Conservation (phyloP, 2,797 vertebrate species). For the Mus spretus region DNA sequence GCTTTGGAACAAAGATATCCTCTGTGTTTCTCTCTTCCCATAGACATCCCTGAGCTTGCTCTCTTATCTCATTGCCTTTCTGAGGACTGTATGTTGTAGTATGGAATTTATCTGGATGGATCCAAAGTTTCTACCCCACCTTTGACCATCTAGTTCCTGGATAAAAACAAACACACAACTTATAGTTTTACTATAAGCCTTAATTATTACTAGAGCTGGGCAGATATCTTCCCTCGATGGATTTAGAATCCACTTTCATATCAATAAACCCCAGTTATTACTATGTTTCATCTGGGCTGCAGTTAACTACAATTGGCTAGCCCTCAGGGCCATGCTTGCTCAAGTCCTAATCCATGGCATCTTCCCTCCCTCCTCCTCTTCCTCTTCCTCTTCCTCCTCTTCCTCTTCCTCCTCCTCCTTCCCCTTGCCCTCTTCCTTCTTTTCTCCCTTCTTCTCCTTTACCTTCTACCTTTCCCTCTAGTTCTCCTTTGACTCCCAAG, state of each 20-base stretch:
- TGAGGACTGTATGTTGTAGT: not conserved
- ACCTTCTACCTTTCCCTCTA: not conserved
- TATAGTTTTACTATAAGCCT: not conserved
- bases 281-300: not conserved
- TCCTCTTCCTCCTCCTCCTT: not conserved
- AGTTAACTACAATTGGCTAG: not conserved
- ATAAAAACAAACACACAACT: not conserved
- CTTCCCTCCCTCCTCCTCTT: not conserved
- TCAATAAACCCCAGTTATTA: not conserved
- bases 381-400: no score
- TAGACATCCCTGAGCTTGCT: not conserved
- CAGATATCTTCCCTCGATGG: not conserved
- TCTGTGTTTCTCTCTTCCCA: not conserved
- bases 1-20: not conserved
- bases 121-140: not conserved
- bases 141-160: not conserved
- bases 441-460: no score
- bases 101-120: not conserved
- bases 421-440: no score
- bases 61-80: not conserved
- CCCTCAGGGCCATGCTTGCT: not conserved
- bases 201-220: not conserved
- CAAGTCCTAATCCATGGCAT: not conserved
- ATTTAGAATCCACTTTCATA: not conserved
- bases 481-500: not conserved